A percentile compares a stretch with the other conserved stretches of the same genome.
Conservation (phyloP, 2,797 vertebrate genomes). For the Catostomus latipinnis region DNA sequence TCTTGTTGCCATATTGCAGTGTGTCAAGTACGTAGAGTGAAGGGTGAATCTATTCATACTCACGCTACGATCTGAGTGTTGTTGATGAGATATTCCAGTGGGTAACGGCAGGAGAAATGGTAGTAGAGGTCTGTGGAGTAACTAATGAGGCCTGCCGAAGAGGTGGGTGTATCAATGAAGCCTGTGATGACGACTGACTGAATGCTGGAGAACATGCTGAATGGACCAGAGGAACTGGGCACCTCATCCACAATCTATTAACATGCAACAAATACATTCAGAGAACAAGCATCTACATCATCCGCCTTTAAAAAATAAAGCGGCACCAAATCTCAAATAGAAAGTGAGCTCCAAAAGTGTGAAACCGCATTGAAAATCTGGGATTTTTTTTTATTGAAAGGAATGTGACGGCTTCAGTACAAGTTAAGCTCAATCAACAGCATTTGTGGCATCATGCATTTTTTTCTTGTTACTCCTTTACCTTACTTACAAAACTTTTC, state of each 20-base stretch:
- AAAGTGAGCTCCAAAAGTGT: too few relatives aligned
- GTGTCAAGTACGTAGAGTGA: neutral
- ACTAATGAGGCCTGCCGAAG: slow-evolving; percentile 74
- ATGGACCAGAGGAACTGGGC: slow-evolving; percentile 70
- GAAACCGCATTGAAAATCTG: too few relatives aligned
- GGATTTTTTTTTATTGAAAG: too few relatives aligned
- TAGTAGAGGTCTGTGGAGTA: slow-evolving; percentile 83
- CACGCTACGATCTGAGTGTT: slow-evolving; percentile 79
- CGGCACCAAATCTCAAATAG: too few relatives aligned
- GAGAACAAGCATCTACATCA: too few relatives aligned
- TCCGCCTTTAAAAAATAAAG: too few relatives aligned
- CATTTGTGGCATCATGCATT: too few relatives aligned
- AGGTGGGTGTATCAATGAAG: slow-evolving; percentile 74
- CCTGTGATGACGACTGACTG: slow-evolving; percentile 80
- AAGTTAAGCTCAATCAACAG: too few relatives aligned
- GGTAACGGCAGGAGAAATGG: slow-evolving; percentile 82
- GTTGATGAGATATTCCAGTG: slow-evolving; percentile 80
- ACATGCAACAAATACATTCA: neutral
- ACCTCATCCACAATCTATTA: slow-evolving; percentile 76
- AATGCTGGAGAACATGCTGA: slow-evolving; percentile 72
- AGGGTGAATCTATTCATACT: slow-evolving; percentile 55
- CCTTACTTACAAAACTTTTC: too few relatives aligned
- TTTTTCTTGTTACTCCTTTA: too few relatives aligned
- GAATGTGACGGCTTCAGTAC: too few relatives aligned
- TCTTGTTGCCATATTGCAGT: neutral